Conservation (phyloP, 2,113 vertebrate genomes). For the Rhinoderma darwinii region DNA sequence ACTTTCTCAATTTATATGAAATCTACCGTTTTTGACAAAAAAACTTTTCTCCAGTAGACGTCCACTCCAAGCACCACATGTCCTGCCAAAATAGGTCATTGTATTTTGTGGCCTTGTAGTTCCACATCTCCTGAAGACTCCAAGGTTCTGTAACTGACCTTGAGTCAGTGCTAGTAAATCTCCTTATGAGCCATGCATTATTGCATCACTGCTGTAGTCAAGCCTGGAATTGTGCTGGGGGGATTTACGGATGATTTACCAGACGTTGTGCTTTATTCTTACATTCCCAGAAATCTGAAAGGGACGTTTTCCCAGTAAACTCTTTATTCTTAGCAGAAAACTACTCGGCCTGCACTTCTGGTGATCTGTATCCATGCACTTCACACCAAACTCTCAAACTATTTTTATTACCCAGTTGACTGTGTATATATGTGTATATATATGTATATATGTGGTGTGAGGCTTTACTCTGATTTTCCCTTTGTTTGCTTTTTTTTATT, state of each 20-base stretch:
- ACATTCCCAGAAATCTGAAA: conserved; percentile 15
- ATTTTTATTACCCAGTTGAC: not conserved
- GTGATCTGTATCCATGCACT: not conserved
- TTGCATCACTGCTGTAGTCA: no score
- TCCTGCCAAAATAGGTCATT: not conserved
- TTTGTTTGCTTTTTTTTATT: not conserved
- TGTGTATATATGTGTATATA: no score
- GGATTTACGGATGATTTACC: not conserved
- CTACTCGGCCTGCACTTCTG: not conserved
- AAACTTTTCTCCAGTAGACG: not conserved
- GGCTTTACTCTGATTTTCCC: not conserved
- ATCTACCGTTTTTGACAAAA: no score
- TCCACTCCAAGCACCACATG: not conserved
- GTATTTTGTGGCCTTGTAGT: not conserved
- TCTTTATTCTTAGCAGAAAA: not conserved
- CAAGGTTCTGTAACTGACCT: no score
- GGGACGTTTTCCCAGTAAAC: not conserved
- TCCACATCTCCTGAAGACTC: no score
- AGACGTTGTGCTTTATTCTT: not conserved
- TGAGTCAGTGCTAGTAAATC: not conserved
- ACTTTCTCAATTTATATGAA: no score
- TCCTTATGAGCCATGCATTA: not conserved
- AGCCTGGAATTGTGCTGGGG: no score
- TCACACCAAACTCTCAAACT: not conserved
- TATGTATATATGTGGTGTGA: no score